These are phyloP conservation scores for Synanthedon tipuliformis DNA, from an alignment of 2,888 invertebrate species.

Conservation along the genomic window DNA sequence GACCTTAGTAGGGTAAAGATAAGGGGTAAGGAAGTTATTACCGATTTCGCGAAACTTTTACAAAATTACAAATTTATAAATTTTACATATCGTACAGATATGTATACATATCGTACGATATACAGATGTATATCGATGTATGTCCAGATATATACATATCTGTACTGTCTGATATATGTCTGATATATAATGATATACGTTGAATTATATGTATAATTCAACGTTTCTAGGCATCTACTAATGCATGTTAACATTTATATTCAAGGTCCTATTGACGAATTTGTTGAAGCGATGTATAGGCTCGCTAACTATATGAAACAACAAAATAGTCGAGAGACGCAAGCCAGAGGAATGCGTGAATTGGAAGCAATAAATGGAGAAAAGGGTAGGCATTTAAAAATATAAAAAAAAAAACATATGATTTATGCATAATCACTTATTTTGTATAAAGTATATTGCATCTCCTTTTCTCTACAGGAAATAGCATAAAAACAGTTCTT, in stretches of 20 bases:
- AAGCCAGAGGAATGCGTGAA: constrained; percentile 58
- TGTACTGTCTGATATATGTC: too few relatives aligned
- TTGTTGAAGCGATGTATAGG: constrained; percentile 55
- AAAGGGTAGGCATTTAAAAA: constrained; percentile 31
- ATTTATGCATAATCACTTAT: neutral
- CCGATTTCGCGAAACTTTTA: too few relatives aligned
- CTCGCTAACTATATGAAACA: constrained; percentile 55
- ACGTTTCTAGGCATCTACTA: neutral
- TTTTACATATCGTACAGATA: too few relatives aligned
- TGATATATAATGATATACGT: too few relatives aligned
- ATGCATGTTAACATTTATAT: neutral
- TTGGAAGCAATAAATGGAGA: constrained; percentile 60
- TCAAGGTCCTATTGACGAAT: constrained; percentile 57
- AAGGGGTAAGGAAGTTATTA: too few relatives aligned
- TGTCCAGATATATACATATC: too few relatives aligned
- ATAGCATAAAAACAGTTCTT: constrained; percentile 58
- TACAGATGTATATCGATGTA: too few relatives aligned
- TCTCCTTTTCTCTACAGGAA: constrained; percentile 26
- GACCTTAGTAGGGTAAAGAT: too few relatives aligned
- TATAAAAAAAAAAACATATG: neutral
- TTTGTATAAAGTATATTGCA: neutral
- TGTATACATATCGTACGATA: too few relatives aligned
- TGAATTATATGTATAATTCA: too few relatives aligned
- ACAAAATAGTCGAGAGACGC: constrained; percentile 55
- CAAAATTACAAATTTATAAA: too few relatives aligned